A percentile compares a stretch with the other conserved stretches of the same genome.
phyloP scores from a whole-genome alignment of 2,113 vertebrate genomes.

The Nycticryphes semicollaris region DNA sequence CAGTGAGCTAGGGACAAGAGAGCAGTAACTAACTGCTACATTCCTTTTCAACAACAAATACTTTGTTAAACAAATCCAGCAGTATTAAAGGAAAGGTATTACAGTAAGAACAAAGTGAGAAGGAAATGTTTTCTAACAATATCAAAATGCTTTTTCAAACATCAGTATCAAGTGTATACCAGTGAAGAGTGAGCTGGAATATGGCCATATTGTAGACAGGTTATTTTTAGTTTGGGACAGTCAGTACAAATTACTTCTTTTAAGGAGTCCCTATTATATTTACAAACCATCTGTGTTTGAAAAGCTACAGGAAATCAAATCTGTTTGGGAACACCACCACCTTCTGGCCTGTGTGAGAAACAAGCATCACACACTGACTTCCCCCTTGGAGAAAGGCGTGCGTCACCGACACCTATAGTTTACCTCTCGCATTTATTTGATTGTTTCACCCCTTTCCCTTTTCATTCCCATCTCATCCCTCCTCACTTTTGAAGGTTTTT shows the following conservation, averaged over 20 bases:
- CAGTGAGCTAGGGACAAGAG: not conserved
- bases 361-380: not conserved
- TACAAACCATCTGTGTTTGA: slow-evolving; percentile 4
- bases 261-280: not conserved
- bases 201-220: not conserved
- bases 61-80: not conserved
- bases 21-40: not conserved
- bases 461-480: not conserved
- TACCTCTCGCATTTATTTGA: not conserved
- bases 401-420: not conserved
- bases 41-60: not conserved
- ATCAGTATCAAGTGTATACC: not conserved
- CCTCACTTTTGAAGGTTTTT: not conserved
- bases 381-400: fast-evolving
- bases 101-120: not conserved
- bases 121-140: not conserved
- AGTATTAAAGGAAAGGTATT: not conserved
- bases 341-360: not conserved
- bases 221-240: slow-evolving; percentile 28
- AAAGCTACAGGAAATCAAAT: not conserved
- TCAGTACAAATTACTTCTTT: not conserved
- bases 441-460: not conserved
- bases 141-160: not conserved
- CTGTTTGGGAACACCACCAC: slow-evolving; percentile 28
- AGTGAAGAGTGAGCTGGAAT: not conserved